Conservation (phyloP, 1,140 invertebrate species). For the Megathymus violae region DNA sequence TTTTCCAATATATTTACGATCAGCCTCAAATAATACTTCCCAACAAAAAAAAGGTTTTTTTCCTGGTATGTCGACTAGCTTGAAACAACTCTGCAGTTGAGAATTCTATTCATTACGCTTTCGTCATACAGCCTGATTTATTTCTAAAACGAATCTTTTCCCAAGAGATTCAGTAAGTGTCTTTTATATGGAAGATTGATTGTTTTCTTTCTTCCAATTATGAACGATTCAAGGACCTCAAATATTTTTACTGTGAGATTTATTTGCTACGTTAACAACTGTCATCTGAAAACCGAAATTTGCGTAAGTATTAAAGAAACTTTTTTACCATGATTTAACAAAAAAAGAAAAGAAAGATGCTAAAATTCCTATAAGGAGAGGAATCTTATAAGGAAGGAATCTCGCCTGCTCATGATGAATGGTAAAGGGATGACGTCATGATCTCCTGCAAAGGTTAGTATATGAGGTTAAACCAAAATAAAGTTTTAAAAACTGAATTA, state of each 20-base stretch:
- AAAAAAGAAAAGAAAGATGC: not conserved
- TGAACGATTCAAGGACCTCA: conserved; percentile 9
- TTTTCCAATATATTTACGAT: too few species aligned
- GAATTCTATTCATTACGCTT: not conserved
- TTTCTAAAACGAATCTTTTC: not conserved
- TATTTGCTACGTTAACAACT: conserved; percentile 19
- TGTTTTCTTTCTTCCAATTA: conserved; percentile 16
- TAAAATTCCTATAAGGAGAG: not conserved
- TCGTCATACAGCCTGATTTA: not conserved
- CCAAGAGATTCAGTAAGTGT: not conserved
- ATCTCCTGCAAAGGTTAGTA: too few species aligned
- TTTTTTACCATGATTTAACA: not conserved
- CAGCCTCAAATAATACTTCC: too few species aligned
- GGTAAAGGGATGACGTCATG: too few species aligned
- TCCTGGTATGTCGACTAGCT: too few species aligned
- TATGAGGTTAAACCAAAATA: too few species aligned
- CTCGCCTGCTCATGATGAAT: too few species aligned
- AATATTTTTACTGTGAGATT: conserved; percentile 9
- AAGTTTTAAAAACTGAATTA: too few species aligned
- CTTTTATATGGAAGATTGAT: not conserved
- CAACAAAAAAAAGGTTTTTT: too few species aligned
- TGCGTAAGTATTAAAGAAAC: not conserved
- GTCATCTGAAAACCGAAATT: conserved; percentile 21
- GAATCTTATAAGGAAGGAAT: too few species aligned
- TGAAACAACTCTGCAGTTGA: too few species aligned